Base-by-base conservation (phyloP, 2,888 invertebrate genomes). In the Timema podura region DNA sequence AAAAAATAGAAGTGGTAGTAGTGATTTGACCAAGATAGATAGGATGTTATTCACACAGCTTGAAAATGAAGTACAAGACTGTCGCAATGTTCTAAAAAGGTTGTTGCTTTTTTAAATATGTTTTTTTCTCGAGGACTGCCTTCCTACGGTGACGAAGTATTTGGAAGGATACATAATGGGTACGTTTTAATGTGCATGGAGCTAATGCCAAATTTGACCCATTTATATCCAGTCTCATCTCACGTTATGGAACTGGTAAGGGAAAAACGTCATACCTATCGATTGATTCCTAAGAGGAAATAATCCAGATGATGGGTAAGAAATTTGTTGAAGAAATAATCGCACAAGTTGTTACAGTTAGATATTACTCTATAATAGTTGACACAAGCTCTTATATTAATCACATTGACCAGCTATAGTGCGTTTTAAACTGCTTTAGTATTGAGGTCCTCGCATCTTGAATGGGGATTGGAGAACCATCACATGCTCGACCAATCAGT, bases 341-440 rank as follows among this genome's bases (percentile, higher is more conserved):
- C 6, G 30, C 30, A 10, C 16, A 64, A 64, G 5, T 64, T 64
- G 11, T 64, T 64, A 9, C 30, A 8, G 16, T 5, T 15, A 64
- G 6, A 64, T 64, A 64, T 45, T 64, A 64, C 44, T 64, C 64
- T 64, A 64, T 64, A 6, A 15, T 64, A 30, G 64, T 64, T 64
- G 64, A 64, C 64, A 5, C 64, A 64, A n/a, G 30, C 64, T 9
- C 16, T 64, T 15, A 51, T 51, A 51, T 51, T 51, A n/a, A 11
- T 13, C 11, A 51, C 51, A 51, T 13, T 51, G 51, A 51, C 16
- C 64, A 64, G 9, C 6, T 5, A 9, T 8, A 44, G 5, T 64
- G 64, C 5, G 13, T 64, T 8, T 64, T 64, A 30, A 30, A 30
- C 30, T 30, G 30, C 3, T 30, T 30, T 30, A 30, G 30, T 1